phyloP scores from a whole-genome alignment of 2,888 invertebrate genomes.

The Lutraria lutraria region DNA sequence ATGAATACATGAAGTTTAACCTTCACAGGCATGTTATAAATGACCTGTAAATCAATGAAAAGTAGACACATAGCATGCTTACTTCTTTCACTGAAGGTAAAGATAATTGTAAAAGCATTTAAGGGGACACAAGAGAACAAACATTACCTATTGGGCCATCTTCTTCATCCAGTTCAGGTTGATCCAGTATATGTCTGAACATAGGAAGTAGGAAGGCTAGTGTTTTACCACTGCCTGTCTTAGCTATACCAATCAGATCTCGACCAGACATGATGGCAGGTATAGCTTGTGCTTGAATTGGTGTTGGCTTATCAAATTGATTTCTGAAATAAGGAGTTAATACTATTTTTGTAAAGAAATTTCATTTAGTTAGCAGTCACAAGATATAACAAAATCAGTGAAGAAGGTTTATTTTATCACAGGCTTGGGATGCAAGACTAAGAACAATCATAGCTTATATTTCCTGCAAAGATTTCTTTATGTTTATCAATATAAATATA shows the following conservation, averaged over 20 bases:
- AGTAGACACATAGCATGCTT: no score
- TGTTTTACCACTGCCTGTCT: slow-evolving; percentile 99
- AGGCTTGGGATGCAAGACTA: no score
- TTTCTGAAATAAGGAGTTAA: slow-evolving; percentile 81
- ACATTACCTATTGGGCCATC: slow-evolving; percentile 95
- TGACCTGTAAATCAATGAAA: no score
- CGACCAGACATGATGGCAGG: slow-evolving; percentile 97
- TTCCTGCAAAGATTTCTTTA: no score
- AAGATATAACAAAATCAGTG: no score
- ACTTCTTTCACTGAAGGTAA: no score
- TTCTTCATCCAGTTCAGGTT: slow-evolving; percentile 96
- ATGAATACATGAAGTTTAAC: no score
- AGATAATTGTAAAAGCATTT: background rate
- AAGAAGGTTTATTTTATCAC: no score
- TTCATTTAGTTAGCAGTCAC: no score
- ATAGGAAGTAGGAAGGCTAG: slow-evolving; percentile 98
- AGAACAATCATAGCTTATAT: no score
- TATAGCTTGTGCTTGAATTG: slow-evolving; percentile 99
- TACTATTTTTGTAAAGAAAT: background rate
- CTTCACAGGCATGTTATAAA: no score
- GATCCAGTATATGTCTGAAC: slow-evolving; percentile 98
- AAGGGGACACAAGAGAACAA: background rate
- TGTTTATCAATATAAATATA: no score
- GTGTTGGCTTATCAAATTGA: slow-evolving; percentile 98
- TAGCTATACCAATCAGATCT: slow-evolving; percentile 99